Conservation (phyloP, 1,140 invertebrate genomes). For the Gerris buenoi region DNA sequence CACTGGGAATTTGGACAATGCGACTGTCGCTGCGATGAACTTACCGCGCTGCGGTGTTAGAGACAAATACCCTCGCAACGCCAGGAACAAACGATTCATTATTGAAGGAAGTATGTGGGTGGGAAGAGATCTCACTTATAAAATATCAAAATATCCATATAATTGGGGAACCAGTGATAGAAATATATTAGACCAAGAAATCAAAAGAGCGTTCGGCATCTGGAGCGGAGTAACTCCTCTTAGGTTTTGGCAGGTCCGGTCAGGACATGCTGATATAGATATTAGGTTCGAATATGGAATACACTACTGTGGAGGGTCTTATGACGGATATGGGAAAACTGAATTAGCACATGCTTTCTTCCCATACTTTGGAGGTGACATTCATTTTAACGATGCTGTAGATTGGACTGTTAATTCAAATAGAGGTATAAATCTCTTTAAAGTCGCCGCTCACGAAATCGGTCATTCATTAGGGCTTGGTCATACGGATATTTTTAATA, state of each 20-base stretch:
- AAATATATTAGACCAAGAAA: conserved; percentile 58
- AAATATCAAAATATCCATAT: conserved; percentile 74
- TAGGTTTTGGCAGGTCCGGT: conserved; percentile 54
- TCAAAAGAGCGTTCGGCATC: conserved; percentile 65
- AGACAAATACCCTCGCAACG: conserved; percentile 65
- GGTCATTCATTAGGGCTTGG: conserved; percentile 83
- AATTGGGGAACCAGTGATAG: conserved; percentile 48
- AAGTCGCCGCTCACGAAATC: conserved; percentile 91
- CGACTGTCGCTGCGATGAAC: conserved; percentile 60
- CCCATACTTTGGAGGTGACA: conserved; percentile 84
- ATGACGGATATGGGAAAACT: conserved; percentile 80
- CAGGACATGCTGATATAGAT: conserved; percentile 65
- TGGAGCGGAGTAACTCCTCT: conserved; percentile 76
- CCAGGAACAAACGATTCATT: conserved; percentile 62
- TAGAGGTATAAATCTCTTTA: conserved; percentile 74
- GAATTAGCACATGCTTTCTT: conserved; percentile 79
- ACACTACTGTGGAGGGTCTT: conserved; percentile 86
- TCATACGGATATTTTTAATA: conserved; percentile 64
- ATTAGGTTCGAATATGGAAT: conserved; percentile 73
- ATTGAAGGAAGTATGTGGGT: conserved; percentile 85
- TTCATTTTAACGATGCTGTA: conserved; percentile 82
- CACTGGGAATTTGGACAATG: conserved; percentile 62
- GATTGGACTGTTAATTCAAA: conserved; percentile 64
- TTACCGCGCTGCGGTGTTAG: conserved; percentile 70
- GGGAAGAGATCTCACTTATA: conserved; percentile 74